phyloP scores from a whole-genome alignment of 2,888 invertebrate genomes.

The Melanostoma mellinum region DNA sequence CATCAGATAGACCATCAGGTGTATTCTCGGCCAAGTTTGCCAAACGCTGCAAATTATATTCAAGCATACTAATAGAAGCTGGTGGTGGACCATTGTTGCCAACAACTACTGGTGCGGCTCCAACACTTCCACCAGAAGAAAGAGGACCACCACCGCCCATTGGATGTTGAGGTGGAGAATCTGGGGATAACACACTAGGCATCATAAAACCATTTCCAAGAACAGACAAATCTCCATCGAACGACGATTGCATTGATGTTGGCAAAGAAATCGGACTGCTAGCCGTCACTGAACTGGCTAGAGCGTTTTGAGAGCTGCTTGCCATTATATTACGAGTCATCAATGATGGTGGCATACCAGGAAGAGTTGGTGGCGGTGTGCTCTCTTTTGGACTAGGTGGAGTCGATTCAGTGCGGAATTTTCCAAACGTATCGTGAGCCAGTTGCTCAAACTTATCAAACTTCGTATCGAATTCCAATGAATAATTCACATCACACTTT shows the following conservation, averaged over 20 bases:
- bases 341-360: slow-evolving; percentile 83
- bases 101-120: slow-evolving; percentile 76
- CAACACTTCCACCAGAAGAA: slow-evolving; percentile 60
- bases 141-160: slow-evolving; percentile 73
- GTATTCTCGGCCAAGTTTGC: slow-evolving; percentile 88
- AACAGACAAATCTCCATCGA: slow-evolving; percentile 87
- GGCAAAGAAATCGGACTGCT: slow-evolving; percentile 88
- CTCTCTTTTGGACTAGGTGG: slow-evolving; percentile 83
- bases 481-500: slow-evolving; percentile 90
- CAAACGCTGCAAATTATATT: slow-evolving; percentile 92
- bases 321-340: slow-evolving; percentile 76
- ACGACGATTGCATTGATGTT: slow-evolving; percentile 89
- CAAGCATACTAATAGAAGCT: slow-evolving; percentile 88
- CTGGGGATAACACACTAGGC: slow-evolving; percentile 80
- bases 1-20: slow-evolving; percentile 82
- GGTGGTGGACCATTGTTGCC: slow-evolving; percentile 80
- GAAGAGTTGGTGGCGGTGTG: slow-evolving; percentile 82
- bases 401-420: slow-evolving; percentile 86
- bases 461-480: slow-evolving; percentile 92
- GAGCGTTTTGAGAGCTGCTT: slow-evolving; percentile 77
- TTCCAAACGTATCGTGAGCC: slow-evolving; percentile 88
- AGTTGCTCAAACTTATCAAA: slow-evolving; percentile 89
- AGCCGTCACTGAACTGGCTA: slow-evolving; percentile 82
- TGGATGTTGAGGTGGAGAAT: slow-evolving; percentile 82
- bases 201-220: slow-evolving; percentile 83